Evolutionary conservation across 2,888 invertebrate species (phyloP), one percentile per base, ranked within the genome.

Genomic region (Branchipolynoe longqiensis): DNA sequence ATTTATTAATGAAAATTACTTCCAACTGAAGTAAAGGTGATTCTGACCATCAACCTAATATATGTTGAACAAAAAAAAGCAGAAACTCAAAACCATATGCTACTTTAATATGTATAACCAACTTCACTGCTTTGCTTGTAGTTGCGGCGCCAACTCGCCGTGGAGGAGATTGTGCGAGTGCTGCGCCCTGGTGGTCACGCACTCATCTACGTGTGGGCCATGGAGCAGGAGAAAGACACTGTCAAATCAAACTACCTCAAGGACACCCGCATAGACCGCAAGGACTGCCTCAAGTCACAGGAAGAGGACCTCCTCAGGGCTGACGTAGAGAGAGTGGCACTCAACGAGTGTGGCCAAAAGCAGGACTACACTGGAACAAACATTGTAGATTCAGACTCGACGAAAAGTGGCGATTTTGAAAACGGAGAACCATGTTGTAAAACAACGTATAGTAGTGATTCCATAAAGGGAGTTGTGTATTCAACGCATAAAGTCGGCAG

Each of bases 141-240:
- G 95, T 95, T 96, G 82, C 95, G 98, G 56, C 95, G 99, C 22
- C 96, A 97, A 56, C 96, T 96, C 91, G 98, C 98, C 1, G 94
- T 99, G 58, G 95, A 96, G 84, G 98, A 98, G 92, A 95, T 98
- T 90, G 97, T 97, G 4, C 94, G 98, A 83, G 96, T 98, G 87
- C 95, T 98, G 87, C 73, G 86, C 0, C 83, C 82, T 4, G 98
- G 98, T 1, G 98, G 98, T 0, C 95, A 97, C 84, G 95, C 98
- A 86, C 96, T 99, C 90, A 97, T 99, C 89, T 97, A 97, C 1
- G 98, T 98, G 1, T 99, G 98, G 99, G 98, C 99, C 14, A 96
- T 98, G 96, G 98, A 99, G 93, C 99, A 99, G 92, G 96, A 97
- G 87, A 97, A 88, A 31, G 86, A 92, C 64, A 90, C 91, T 48